Evolutionary conservation across 1,140 invertebrate species (phyloP).

Genomic region (Drosophila willistoni): DNA sequence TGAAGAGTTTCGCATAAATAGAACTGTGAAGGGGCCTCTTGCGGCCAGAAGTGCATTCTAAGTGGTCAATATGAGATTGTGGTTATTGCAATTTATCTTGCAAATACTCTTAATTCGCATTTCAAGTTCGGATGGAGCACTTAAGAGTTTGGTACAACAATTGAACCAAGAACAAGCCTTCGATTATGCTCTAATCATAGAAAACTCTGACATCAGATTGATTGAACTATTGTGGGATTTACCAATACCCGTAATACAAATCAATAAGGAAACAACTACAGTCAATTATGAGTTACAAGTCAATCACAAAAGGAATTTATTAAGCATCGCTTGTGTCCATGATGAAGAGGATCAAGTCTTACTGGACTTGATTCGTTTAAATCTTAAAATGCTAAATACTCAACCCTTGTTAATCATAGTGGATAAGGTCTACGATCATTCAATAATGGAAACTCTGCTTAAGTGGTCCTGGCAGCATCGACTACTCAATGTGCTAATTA

Average conservation of each 20-base stretch:
- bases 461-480: conserved; percentile 57
- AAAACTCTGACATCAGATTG: conserved; percentile 3
- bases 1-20: conserved; percentile 32
- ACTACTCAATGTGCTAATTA: conserved; percentile 56
- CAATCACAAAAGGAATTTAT: conserved; percentile 30
- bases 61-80: conserved; percentile 34
- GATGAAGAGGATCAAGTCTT: conserved; percentile 4
- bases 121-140: neutral
- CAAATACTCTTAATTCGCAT: neutral
- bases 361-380: conserved; percentile 31
- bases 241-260: conserved; percentile 41
- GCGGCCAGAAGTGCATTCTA: neutral
- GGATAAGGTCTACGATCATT: neutral
- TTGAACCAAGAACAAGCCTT: conserved; percentile 32
- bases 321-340: conserved; percentile 41
- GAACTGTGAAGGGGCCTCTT: neutral
- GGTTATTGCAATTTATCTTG: conserved; percentile 13
- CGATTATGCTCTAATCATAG: conserved; percentile 40
- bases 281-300: conserved; percentile 7
- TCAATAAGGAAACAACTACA: conserved; percentile 3
- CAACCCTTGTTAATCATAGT: conserved; percentile 44
- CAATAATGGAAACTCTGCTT: conserved; percentile 22
- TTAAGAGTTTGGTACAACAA: conserved; percentile 22
- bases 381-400: conserved; percentile 38
- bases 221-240: conserved; percentile 23